These are phyloP conservation scores for Tachycineta bicolor DNA, from an alignment of 2,113 vertebrate species.

Conservation along the genomic window DNA sequence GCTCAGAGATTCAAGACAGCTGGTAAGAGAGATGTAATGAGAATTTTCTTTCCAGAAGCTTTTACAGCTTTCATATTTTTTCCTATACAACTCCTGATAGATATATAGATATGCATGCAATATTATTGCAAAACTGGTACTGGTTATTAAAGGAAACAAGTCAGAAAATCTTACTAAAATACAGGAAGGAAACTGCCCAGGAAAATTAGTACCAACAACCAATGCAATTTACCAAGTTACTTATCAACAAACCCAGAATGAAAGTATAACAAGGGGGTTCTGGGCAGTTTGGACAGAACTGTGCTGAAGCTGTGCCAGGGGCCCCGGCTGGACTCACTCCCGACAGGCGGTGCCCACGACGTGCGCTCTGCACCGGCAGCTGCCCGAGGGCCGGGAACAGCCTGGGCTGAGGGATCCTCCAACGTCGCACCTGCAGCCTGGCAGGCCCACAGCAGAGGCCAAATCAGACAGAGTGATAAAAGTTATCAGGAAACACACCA, in stretches of 20 bases:
- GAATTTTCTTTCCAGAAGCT: background rate
- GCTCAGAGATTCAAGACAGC: background rate
- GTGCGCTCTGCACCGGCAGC: constrained; percentile 83
- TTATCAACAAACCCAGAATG: background rate
- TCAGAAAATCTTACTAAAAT: background rate
- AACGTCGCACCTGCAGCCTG: constrained; percentile 88
- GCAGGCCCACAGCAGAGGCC: background rate
- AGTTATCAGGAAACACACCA: background rate
- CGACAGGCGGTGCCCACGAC: constrained; percentile 79
- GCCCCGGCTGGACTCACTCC: constrained; percentile 77
- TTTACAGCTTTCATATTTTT: background rate
- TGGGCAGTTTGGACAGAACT: background rate
- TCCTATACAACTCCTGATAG: background rate
- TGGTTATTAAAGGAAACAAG: background rate
- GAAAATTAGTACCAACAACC: background rate
- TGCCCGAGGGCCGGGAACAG: constrained; percentile 76
- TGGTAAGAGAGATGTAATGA: background rate
- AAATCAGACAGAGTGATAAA: background rate
- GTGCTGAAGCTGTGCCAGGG: background rate
- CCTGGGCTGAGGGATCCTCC: constrained; percentile 78
- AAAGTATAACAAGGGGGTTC: background rate
- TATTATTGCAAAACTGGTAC: background rate
- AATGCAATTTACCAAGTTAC: background rate
- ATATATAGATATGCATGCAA: background rate
- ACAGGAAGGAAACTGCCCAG: background rate